These are phyloP conservation scores for Tapirus indicus DNA, from an alignment of 2,797 vertebrate genomes.

Conservation along the genomic window DNA sequence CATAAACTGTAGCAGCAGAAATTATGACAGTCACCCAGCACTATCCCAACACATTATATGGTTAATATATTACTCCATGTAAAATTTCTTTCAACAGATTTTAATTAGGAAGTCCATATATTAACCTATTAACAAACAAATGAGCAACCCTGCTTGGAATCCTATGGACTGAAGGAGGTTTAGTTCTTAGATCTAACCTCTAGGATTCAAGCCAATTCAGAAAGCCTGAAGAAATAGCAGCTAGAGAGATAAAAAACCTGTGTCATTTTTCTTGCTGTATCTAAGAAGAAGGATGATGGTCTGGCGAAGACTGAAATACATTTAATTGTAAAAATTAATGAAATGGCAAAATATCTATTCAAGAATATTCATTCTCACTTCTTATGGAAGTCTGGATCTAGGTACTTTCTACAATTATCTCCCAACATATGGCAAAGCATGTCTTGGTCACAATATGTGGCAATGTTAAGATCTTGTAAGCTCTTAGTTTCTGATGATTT, in stretches of 20 bases:
- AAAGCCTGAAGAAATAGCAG: constrained; percentile 22
- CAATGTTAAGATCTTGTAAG: constrained; percentile 1
- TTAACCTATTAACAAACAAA: constrained; percentile 62
- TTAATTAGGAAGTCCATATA: constrained; percentile 77
- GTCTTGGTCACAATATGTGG: not conserved
- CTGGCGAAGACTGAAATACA: not conserved
- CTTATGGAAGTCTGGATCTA: not conserved
- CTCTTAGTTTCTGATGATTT: constrained; percentile 28
- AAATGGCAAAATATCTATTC: not conserved
- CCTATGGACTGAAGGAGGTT: constrained; percentile 33
- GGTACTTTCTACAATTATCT: not conserved
- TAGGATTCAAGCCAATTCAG: constrained; percentile 47
- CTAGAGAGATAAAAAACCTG: constrained; percentile 10
- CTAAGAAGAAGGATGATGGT: not conserved
- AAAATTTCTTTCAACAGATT: constrained; percentile 80
- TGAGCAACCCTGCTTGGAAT: constrained; percentile 56
- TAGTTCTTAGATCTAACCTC: constrained; percentile 37
- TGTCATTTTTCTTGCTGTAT: not conserved
- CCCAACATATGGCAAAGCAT: not conserved
- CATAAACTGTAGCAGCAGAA: constrained; percentile 82
- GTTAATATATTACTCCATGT: constrained; percentile 78
- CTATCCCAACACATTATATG: constrained; percentile 82
- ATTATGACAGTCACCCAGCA: constrained; percentile 82
- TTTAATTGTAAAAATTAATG: not conserved
- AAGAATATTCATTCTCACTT: not conserved